Percentiles rank a stretch among this genome's conserved stretches.
phyloP scores from a whole-genome alignment of 2,797 vertebrate genomes.

The Peromyscus attwateri region DNA sequence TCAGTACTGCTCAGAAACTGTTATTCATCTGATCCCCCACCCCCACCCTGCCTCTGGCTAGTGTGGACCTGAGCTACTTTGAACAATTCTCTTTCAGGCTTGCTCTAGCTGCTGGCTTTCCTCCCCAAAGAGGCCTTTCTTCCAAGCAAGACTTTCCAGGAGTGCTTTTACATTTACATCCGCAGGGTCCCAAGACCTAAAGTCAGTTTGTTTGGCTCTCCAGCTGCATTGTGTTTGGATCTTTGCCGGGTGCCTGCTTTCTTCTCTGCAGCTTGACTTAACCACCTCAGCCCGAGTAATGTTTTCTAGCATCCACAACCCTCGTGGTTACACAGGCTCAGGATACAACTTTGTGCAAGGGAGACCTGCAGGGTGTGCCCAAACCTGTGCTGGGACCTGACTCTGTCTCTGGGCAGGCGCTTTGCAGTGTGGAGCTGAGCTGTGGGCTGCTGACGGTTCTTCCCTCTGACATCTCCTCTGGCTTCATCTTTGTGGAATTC shows the following conservation, averaged over 20 bases:
- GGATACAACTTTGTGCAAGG: not conserved
- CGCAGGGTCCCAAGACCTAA: not conserved
- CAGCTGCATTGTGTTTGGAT: not conserved
- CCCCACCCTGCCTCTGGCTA: not conserved
- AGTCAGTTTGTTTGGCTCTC: not conserved
- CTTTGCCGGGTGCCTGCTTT: not conserved
- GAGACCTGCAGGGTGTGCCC: not conserved
- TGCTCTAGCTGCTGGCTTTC: not conserved
- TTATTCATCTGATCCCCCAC: constrained; percentile 59
- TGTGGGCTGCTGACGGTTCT: not conserved
- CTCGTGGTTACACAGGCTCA: not conserved
- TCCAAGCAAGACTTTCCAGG: not conserved
- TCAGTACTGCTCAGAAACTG: constrained; percentile 38
- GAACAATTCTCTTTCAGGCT: not conserved
- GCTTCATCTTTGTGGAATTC: not conserved
- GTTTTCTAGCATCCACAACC: not conserved
- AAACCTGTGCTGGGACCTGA: not conserved
- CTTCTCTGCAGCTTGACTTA: not conserved
- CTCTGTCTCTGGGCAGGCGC: not conserved
- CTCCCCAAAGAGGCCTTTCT: not conserved
- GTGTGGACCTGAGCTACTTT: not conserved
- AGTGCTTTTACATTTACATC: not conserved
- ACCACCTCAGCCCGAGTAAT: not conserved
- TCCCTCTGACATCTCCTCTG: not conserved
- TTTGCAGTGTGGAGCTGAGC: not conserved